These are phyloP conservation scores for Siderastrea siderea DNA, from an alignment of 92 coral and sea anemone species.

Conservation along the genomic window DNA sequence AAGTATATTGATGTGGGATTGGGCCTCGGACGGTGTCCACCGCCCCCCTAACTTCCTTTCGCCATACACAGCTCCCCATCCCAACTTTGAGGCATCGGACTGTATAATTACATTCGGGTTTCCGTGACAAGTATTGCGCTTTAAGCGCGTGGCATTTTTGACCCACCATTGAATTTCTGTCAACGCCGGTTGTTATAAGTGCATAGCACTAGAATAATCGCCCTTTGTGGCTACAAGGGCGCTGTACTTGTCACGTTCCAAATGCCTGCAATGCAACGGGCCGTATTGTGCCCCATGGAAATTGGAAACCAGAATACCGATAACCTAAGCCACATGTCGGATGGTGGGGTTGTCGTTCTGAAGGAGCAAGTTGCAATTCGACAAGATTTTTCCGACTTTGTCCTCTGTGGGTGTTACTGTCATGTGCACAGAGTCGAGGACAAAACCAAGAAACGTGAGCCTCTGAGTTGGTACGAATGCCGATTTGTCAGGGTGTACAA, in stretches of 20 bases:
- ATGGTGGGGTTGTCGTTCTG: constrained; percentile 26
- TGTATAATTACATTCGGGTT: constrained; percentile 63
- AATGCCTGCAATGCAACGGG: constrained; percentile 63
- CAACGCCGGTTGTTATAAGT: background rate
- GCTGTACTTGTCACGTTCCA: constrained; percentile 51
- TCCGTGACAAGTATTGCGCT: constrained; percentile 42
- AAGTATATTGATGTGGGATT: constrained; percentile 35
- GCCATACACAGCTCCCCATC: constrained; percentile 57
- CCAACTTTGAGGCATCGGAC: constrained; percentile 72
- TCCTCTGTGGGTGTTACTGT: constrained; percentile 62
- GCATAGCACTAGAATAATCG: background rate
- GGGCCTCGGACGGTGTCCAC: constrained; percentile 58
- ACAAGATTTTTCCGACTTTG: constrained; percentile 36
- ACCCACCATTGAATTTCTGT: background rate
- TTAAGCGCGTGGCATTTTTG: constrained; percentile 45
- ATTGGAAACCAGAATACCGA: constrained; percentile 67
- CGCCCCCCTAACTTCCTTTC: constrained; percentile 61
- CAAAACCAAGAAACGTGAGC: constrained; percentile 56
- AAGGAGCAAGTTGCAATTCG: constrained; percentile 26
- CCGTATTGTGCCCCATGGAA: constrained; percentile 69
- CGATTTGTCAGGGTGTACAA: constrained; percentile 63
- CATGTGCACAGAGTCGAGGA: constrained; percentile 55
- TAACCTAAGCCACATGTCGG: constrained; percentile 57
- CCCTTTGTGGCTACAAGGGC: constrained; percentile 32
- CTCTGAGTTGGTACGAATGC: constrained; percentile 60